Conservation (phyloP, 92 coral and sea anemone genomes). For the Umimayanthus kanabou region DNA sequence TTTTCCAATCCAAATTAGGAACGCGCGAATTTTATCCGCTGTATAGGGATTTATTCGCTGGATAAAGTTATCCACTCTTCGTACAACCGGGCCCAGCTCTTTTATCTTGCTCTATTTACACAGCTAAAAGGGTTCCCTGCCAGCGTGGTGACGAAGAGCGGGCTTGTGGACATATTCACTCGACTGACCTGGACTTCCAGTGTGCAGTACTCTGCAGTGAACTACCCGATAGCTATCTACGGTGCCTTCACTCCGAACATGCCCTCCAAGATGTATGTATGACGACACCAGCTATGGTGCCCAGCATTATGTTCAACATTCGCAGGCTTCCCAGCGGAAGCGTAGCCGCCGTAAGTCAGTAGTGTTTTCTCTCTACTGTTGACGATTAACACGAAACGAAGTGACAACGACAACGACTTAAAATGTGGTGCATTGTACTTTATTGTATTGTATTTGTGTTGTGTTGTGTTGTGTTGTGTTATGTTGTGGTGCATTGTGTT, state of each 20-base stretch:
- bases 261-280: slow-evolving; percentile 94
- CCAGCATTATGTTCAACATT: slow-evolving; percentile 62
- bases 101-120: background rate
- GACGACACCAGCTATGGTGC: slow-evolving; percentile 83
- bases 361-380: too few species aligned
- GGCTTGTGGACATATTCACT: slow-evolving; percentile 61
- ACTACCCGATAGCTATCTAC: slow-evolving; percentile 92
- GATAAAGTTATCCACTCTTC: too few species aligned
- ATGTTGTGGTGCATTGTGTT: too few species aligned
- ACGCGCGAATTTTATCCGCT: too few species aligned
- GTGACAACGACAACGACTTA: too few species aligned
- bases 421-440: too few species aligned
- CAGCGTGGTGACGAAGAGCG: slow-evolving; percentile 38
- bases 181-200: slow-evolving; percentile 93
- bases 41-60: too few species aligned
- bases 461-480: too few species aligned
- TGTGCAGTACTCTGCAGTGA: slow-evolving; percentile 89
- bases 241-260: slow-evolving; percentile 95
- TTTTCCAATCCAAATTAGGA: too few species aligned
- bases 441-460: too few species aligned
- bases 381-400: too few species aligned
- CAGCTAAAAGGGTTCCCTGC: slow-evolving; percentile 93
- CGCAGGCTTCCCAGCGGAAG: slow-evolving; percentile 80
- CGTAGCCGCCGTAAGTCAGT: slow-evolving; percentile 81
- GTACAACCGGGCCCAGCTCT: too few species aligned